Evolutionary conservation across 2,113 vertebrate genomes (phyloP).

Genomic region (Corythoichthys intestinalis): DNA sequence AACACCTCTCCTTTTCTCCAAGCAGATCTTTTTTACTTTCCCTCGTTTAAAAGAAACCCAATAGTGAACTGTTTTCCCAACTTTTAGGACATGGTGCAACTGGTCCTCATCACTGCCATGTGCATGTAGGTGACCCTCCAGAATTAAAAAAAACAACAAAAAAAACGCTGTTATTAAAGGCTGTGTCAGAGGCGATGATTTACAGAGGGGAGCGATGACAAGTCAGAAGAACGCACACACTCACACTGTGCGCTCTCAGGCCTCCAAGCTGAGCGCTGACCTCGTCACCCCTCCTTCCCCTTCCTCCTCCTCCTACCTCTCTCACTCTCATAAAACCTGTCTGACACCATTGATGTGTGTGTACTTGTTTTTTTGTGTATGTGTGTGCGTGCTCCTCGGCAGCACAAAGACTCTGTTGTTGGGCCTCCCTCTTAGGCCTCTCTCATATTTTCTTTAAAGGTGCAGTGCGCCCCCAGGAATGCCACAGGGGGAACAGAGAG

Average conservation of each 20-base stretch:
- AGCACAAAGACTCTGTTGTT: constrained; percentile 80
- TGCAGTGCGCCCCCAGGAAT: constrained; percentile 69
- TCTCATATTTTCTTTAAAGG: constrained; percentile 81
- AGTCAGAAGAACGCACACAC: constrained; percentile 71
- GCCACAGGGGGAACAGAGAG: constrained; percentile 62
- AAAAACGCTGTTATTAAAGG: constrained; percentile 74
- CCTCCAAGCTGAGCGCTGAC: constrained; percentile 77
- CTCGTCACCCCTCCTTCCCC: constrained; percentile 73
- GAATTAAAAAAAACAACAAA: constrained; percentile 71
- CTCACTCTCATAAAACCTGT: constrained; percentile 76
- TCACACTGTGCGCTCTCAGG: constrained; percentile 65
- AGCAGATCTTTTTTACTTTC: constrained; percentile 30
- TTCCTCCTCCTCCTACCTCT: constrained; percentile 63
- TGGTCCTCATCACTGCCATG: constrained; percentile 4
- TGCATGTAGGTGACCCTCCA: constrained; percentile 55
- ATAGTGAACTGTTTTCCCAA: constrained; percentile 49
- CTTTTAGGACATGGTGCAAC: constrained; percentile 35
- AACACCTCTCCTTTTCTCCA: constrained; percentile 34
- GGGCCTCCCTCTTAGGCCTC: constrained; percentile 70
- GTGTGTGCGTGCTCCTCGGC: constrained; percentile 43
- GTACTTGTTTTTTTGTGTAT: constrained; percentile 8
- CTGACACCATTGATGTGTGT: constrained; percentile 66
- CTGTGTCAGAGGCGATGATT: constrained; percentile 79
- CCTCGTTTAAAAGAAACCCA: constrained; percentile 29
- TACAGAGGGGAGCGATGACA: constrained; percentile 76